A percentile compares a stretch with the other conserved stretches of the same genome.
These are phyloP conservation scores for Trinectes maculatus DNA, from an alignment of 2,113 vertebrate species.

Conservation along the genomic window DNA sequence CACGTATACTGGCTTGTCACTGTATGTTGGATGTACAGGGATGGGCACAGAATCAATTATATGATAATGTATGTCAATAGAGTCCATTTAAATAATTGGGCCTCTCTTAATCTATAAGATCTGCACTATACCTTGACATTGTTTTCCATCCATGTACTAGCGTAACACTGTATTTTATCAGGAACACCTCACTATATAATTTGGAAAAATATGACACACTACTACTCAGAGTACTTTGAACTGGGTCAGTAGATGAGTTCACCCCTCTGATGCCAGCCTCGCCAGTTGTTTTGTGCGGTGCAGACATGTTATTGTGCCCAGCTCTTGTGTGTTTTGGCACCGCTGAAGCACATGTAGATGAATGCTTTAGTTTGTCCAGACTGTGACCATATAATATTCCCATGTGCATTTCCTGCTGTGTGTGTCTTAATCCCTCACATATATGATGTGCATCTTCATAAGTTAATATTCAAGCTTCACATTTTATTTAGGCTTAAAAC, in stretches of 20 bases:
- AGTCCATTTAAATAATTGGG: neutral
- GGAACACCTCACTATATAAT: neutral
- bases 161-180: neutral
- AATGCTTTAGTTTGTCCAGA: neutral
- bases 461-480: constrained; percentile 21
- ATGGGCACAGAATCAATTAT: constrained; percentile 2
- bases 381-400: neutral
- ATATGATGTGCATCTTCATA: constrained; percentile 18
- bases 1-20: neutral
- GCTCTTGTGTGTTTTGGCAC: neutral
- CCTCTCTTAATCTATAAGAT: neutral
- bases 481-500: constrained; percentile 37
- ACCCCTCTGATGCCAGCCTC: neutral
- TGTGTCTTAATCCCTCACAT: constrained; percentile 8
- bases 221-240: too few relatives aligned
- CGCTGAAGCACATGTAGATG: neutral
- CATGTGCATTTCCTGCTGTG: neutral
- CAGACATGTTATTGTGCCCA: neutral
- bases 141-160: too few relatives aligned
- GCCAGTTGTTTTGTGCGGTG: neutral
- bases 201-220: neutral
- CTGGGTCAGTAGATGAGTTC: neutral
- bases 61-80: neutral
- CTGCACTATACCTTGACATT: neutral
- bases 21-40: constrained; percentile 1